Evolutionary conservation across 1,140 invertebrate species (phyloP).

Genomic region (Oppia nitens): DNA sequence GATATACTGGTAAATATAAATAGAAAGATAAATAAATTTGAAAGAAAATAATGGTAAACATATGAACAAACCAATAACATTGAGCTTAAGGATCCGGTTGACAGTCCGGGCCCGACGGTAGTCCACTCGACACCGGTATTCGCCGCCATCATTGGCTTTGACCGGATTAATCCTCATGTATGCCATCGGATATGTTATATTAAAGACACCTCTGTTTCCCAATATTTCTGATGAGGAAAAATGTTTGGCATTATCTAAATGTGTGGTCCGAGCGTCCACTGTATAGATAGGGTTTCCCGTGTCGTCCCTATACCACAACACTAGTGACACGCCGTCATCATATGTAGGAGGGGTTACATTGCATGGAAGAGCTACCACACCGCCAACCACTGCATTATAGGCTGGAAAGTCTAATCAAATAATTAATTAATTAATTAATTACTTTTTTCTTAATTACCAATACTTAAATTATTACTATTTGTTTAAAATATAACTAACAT

Average conservation of each 20-base stretch:
- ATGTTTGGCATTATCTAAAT: slow-evolving; percentile 17
- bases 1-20: not conserved
- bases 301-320: slow-evolving; percentile 68
- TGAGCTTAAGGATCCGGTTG: slow-evolving; percentile 71
- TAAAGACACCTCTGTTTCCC: slow-evolving; percentile 15
- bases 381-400: slow-evolving; percentile 40
- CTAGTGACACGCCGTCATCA: slow-evolving; percentile 69
- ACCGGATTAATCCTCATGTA: slow-evolving; percentile 57
- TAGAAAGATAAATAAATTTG: not conserved
- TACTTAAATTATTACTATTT: too few species aligned
- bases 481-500: too few species aligned
- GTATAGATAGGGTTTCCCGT: slow-evolving; percentile 69
- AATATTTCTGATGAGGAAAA: slow-evolving; percentile 16
- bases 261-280: slow-evolving; percentile 16
- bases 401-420: slow-evolving; percentile 22
- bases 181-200: slow-evolving; percentile 24
- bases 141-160: slow-evolving; percentile 59
- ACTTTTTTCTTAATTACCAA: too few species aligned
- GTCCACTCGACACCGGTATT: slow-evolving; percentile 71
- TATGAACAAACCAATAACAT: slow-evolving; percentile 63
- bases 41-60: not conserved
- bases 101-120: slow-evolving; percentile 73
- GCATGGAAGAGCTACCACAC: slow-evolving; percentile 58
- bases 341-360: slow-evolving; percentile 52
- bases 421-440: too few species aligned